phyloP scores from a whole-genome alignment of 2,797 vertebrate genomes.

The Malacoraja senta region DNA sequence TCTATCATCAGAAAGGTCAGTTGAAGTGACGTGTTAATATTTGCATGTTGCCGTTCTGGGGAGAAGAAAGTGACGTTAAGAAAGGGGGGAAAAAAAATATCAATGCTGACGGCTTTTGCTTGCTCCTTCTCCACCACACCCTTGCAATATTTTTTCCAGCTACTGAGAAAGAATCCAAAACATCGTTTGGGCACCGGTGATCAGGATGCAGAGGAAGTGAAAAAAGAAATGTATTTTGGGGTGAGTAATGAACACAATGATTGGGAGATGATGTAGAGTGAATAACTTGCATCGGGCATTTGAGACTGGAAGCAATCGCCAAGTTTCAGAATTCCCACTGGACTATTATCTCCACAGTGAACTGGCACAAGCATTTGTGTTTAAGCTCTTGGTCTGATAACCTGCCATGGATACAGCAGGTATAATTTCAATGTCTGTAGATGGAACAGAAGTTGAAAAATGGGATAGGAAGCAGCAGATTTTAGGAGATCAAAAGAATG shows the following conservation, averaged over 20 bases:
- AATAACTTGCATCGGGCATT: not conserved
- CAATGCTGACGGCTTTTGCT: not conserved
- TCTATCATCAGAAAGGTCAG: slow-evolving; percentile 78
- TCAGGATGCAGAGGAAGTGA: slow-evolving; percentile 77
- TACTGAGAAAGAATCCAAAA: slow-evolving; percentile 81
- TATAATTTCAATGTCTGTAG: too few species aligned
- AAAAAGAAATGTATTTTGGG: slow-evolving; percentile 79
- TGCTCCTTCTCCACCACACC: not conserved
- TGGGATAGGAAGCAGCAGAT: too few species aligned
- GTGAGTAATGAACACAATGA: slow-evolving; percentile 50
- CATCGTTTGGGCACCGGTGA: slow-evolving; percentile 74
- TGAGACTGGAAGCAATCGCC: not conserved
- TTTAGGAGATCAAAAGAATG: too few species aligned
- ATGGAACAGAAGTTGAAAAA: too few species aligned
- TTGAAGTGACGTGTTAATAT: not conserved
- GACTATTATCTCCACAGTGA: too few species aligned
- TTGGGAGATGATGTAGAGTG: not conserved
- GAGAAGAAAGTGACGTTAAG: not conserved
- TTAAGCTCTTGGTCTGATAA: too few species aligned
- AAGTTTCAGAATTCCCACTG: too few species aligned
- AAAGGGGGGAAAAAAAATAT: not conserved
- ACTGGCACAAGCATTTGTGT: too few species aligned
- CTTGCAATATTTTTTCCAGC: slow-evolving; percentile 51
- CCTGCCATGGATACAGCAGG: too few species aligned
- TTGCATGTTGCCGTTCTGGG: not conserved